Percentiles rank a stretch among this genome's conserved stretches.
Conservation (phyloP, 2,888 invertebrate genomes). For the Synanthedon myopaeformis region DNA sequence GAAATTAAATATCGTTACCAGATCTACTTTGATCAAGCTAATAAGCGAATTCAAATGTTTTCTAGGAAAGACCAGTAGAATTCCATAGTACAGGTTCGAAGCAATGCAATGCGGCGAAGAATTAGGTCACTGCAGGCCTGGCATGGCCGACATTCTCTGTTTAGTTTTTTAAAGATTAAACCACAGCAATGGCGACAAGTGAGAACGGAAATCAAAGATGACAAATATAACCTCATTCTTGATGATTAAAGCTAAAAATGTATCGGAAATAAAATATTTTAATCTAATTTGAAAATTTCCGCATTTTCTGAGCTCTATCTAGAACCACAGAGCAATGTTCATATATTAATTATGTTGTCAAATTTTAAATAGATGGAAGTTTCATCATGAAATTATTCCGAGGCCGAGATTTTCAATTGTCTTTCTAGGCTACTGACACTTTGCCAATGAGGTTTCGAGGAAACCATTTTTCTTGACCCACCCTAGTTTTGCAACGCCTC, state of each 20-base stretch:
- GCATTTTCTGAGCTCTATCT: too few species aligned
- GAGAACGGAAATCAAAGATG: too few species aligned
- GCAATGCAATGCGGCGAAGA: slow-evolving; percentile 38
- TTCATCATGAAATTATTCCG: too few species aligned
- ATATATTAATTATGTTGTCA: too few species aligned
- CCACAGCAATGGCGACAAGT: too few species aligned
- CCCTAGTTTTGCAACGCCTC: background rate
- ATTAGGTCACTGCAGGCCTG: slow-evolving; percentile 56
- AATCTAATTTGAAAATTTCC: too few species aligned
- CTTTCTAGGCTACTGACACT: background rate
- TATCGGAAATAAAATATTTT: too few species aligned
- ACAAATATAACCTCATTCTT: too few species aligned
- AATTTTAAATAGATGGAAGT: too few species aligned
- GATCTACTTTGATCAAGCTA: background rate
- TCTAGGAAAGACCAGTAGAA: background rate
- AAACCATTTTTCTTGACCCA: background rate
- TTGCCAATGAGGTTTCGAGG: background rate
- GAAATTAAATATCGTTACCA: background rate
- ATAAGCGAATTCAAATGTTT: background rate
- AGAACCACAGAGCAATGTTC: too few species aligned
- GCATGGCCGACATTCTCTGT: slow-evolving; percentile 38
- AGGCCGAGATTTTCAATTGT: background rate
- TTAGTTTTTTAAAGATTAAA: slow-evolving; percentile 1
- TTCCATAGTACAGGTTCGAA: slow-evolving; percentile 3
- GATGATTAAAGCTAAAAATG: too few species aligned